Conservation (phyloP, 2,888 invertebrate species). For the Herminia tarsipennalis region DNA sequence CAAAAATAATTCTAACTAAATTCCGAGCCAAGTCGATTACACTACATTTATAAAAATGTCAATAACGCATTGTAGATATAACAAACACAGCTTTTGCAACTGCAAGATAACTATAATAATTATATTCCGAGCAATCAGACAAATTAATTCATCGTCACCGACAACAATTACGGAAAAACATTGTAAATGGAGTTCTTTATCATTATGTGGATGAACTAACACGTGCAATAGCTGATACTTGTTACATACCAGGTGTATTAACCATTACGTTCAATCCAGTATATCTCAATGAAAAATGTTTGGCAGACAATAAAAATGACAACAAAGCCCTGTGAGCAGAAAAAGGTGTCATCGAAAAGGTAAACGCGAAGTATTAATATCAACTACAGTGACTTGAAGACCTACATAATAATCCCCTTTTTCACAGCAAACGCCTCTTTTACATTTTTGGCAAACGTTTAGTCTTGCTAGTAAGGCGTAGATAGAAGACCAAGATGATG, state of each 20-base stretch:
- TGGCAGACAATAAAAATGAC: neutral
- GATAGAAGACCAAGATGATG: slow-evolving; percentile 13
- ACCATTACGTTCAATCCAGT: too few species aligned
- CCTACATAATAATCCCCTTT: too few species aligned
- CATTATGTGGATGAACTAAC: slow-evolving; percentile 12
- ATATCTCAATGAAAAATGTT: neutral
- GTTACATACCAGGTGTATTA: too few species aligned
- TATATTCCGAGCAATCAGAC: slow-evolving; percentile 1
- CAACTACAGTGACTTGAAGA: neutral
- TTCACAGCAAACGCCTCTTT: neutral
- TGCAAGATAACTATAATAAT: too few species aligned
- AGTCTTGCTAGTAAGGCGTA: slow-evolving; percentile 1
- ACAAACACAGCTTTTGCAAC: too few species aligned
- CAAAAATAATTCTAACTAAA: slow-evolving; percentile 25
- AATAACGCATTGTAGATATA: neutral
- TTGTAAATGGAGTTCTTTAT: slow-evolving; percentile 12
- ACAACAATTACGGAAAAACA: slow-evolving; percentile 21
- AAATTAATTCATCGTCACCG: slow-evolving; percentile 5
- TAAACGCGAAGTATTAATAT: neutral
- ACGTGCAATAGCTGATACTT: neutral
- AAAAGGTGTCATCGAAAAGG: neutral
- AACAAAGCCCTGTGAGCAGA: slow-evolving; percentile 1
- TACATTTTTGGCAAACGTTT: slow-evolving; percentile 25
- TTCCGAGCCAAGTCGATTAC: slow-evolving; percentile 17
- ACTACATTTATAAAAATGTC: slow-evolving; percentile 10